Base-by-base conservation (phyloP, 2,113 vertebrate species). In the Zosterops pallidus region DNA sequence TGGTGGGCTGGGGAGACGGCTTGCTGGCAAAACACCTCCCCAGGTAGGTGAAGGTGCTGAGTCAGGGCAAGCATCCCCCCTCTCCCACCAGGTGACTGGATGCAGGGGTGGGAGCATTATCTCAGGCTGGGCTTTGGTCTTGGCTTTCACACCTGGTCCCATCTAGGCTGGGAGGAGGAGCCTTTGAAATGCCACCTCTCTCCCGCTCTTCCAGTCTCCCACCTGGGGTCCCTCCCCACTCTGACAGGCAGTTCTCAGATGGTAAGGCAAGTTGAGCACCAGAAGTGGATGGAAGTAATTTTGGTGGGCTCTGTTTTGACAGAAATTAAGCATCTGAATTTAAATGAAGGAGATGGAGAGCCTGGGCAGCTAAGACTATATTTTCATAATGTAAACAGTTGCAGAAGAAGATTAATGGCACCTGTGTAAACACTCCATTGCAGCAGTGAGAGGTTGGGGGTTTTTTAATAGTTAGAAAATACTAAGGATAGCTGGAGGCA, bases 241-340 rank as follows among this genome's bases (percentile, higher is more conserved):
- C 56, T 69, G 69, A 63, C 5, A 20, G 65, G 63, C 8, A 1
- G 55, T 22, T 37, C 37, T 26, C 4, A 4, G 84, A 14, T 31
- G 68, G 39, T 46, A 14, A 57, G 85, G 76, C 53, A 2, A 82
- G 8, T 9, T 5, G 47, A 91, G 92, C 11, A 2, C 81, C 42
- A 49, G 31, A 72, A 91, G 60, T 60, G 70, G 89, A 79, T 67
- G 86, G 74, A 92, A 92, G 88, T 70, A 49, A 71, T 97, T 95
- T 95, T n/a, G 22, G 50, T 68, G 80, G 94, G 35, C 81, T 77
- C 79, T 64, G 79, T 94, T 94, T 76, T 59, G 88, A 90, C 93
- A 91, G 92, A 95, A 93, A 91, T 90, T 41, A 96, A 92, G 88
- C 72, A 64, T 82, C 72, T 74, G 82, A 85, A 71, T 97, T 94